phyloP scores from a whole-genome alignment of 2,113 vertebrate species.

The Oryzias woworae region DNA sequence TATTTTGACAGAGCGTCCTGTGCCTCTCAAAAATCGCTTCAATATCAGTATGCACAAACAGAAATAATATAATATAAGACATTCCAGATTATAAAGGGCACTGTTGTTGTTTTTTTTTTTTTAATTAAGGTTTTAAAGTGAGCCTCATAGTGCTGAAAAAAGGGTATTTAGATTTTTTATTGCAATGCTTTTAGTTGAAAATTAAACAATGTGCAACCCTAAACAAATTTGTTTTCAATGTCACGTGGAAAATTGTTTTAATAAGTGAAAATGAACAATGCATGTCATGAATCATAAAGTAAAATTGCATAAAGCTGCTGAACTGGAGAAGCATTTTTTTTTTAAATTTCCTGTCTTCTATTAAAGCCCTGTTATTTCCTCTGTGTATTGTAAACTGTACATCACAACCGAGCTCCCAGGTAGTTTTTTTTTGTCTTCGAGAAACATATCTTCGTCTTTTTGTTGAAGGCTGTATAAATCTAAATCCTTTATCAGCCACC shows the following conservation, averaged over 20 bases:
- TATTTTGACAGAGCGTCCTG: too few species aligned
- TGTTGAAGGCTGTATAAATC: slow-evolving; percentile 70
- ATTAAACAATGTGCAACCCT: too few species aligned
- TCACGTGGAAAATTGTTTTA: slow-evolving; percentile 16
- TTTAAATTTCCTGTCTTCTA: slow-evolving; percentile 58
- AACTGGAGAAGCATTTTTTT: slow-evolving; percentile 47
- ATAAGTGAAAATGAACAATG: slow-evolving; percentile 44
- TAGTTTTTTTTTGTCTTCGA: slow-evolving; percentile 38
- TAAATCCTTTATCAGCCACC: slow-evolving; percentile 76
- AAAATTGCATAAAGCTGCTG: slow-evolving; percentile 44
- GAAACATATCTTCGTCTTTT: slow-evolving; percentile 62
- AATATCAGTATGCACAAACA: too few species aligned
- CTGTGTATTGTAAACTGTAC: slow-evolving; percentile 26
- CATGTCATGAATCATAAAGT: slow-evolving; percentile 17
- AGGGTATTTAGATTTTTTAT: too few species aligned
- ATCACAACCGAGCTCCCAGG: slow-evolving; percentile 35
- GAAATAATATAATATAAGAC: too few species aligned
- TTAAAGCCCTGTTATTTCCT: slow-evolving; percentile 52
- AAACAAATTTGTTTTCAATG: too few species aligned
- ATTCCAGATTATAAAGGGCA: too few species aligned
- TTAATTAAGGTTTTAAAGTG: too few species aligned
- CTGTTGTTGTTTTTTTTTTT: too few species aligned
- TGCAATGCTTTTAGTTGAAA: too few species aligned
- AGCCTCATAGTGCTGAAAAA: too few species aligned
- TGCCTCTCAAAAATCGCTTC: too few species aligned